Evolutionary conservation across 2,888 invertebrate genomes (phyloP).

Genomic region (Eupithecia dodoneata): DNA sequence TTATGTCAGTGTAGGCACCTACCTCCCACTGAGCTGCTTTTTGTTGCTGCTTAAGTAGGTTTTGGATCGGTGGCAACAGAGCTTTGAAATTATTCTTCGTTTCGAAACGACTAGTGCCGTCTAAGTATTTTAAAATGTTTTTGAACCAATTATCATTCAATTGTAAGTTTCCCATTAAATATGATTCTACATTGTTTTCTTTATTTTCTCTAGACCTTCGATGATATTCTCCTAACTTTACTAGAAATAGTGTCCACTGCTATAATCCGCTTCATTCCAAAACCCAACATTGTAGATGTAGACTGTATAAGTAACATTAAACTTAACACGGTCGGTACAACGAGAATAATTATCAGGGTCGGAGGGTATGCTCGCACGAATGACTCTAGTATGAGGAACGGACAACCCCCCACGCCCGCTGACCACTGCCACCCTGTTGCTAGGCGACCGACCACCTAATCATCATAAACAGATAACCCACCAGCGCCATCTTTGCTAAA

Average conservation of each 20-base stretch:
- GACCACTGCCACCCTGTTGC: conserved; percentile 81
- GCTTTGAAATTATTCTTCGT: not conserved
- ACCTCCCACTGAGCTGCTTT: conserved; percentile 1
- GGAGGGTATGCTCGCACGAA: conserved; percentile 63
- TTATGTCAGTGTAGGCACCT: not conserved
- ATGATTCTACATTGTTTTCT: not conserved
- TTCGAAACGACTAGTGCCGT: not conserved
- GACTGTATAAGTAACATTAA: conserved; percentile 69
- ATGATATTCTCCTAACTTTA: not conserved
- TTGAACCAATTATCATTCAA: not conserved
- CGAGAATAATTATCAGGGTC: conserved; percentile 78
- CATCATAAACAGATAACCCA: conserved; percentile 81
- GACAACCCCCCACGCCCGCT: conserved; percentile 59
- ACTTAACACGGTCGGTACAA: conserved; percentile 72
- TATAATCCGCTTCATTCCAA: conserved; percentile 34
- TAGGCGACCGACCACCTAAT: conserved; percentile 78
- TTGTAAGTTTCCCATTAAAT: not conserved
- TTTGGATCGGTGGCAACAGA: not conserved
- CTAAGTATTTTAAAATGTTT: not conserved
- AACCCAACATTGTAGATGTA: conserved; percentile 38
- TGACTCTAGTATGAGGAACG: conserved; percentile 77
- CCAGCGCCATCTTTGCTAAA: conserved; percentile 64
- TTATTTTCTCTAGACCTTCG: not conserved
- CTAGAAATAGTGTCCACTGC: conserved; percentile 11
- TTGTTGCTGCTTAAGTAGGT: not conserved